Evolutionary conservation across 2,113 vertebrate species (phyloP), one percentile per base, ranked within the genome.

Genomic region (Balaenoptera acutorostrata): DNA sequence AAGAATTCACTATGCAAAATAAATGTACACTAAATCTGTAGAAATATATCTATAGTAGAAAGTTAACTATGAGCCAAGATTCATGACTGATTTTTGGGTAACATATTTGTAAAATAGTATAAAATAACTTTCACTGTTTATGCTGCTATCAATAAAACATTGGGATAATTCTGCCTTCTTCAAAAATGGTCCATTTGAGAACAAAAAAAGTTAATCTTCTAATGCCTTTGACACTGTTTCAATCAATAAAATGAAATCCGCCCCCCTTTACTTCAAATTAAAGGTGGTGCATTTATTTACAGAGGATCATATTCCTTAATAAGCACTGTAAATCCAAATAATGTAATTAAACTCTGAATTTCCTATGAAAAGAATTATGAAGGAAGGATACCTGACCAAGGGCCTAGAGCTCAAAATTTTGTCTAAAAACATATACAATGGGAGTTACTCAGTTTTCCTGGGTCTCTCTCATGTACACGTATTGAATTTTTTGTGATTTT

Each of bases 221-320:
- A 95, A 93, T 80, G 29, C 72, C 84, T 68, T 31, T 82, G 72
- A 80, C 17, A 75, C 8, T 52, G 55, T 83, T 93, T 92, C 12
- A 92, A 93, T 96, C 41, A 93, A 80, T 90, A 84, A 96, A 95
- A 93, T 71, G 12, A 77, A 96, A 96, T 93, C 68, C 8, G 63
- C 69, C 72, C 17, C 95, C 20, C 23, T 21, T 86, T 69, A 96
- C 23, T 95, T 95, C 74, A 96, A 96, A 96, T 87, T 92, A 97
- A 96, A 96, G 20, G 74, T 33, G 93, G 27, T 87, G 39, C n/a
- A 93, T 93, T 82, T 12, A 97, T 74, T 96, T 88, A 96, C 41
- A 95, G 71, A 96, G 55, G 95, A 93, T 44, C 88, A 84, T 17
- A 80, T 84, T 68, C 46, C 52, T 86, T 91, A 93, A 91, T 46